These are phyloP conservation scores for Panurus biarmicus DNA, from an alignment of 2,113 vertebrate genomes.

Conservation along the genomic window DNA sequence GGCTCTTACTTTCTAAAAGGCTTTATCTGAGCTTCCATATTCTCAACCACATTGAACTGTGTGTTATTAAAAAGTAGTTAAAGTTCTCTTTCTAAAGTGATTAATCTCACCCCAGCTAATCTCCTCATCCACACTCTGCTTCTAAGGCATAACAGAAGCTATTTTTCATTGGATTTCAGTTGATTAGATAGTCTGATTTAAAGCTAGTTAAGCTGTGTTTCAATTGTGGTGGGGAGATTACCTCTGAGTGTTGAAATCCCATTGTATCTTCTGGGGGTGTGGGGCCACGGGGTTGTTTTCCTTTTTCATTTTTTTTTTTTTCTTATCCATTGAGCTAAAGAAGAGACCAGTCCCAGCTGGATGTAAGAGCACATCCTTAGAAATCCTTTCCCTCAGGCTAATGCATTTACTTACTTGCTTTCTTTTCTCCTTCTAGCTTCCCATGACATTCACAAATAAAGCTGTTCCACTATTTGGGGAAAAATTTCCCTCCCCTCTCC, in stretches of 20 bases:
- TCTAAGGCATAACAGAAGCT: slow-evolving; percentile 62
- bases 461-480: slow-evolving; percentile 6
- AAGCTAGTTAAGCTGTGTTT: slow-evolving; percentile 49
- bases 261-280: slow-evolving; percentile 6
- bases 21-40: slow-evolving; percentile 33
- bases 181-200: slow-evolving; percentile 62
- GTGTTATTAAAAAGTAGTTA: slow-evolving; percentile 71
- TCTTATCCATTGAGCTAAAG: slow-evolving; percentile 3
- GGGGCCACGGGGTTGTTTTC: background rate
- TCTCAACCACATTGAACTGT: slow-evolving; percentile 43
- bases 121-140: slow-evolving; percentile 58
- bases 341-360: slow-evolving; percentile 37
- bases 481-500: background rate
- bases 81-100: slow-evolving; percentile 70
- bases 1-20: background rate
- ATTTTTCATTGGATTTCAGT: slow-evolving; percentile 65
- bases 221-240: slow-evolving; percentile 48
- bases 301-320: background rate
- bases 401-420: slow-evolving; percentile 19
- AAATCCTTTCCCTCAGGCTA: slow-evolving; percentile 45
- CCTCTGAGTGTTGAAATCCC: slow-evolving; percentile 40
- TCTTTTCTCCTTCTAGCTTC: slow-evolving; percentile 36
- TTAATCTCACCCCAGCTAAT: slow-evolving; percentile 71
- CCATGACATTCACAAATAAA: slow-evolving; percentile 52
- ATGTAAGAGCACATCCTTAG: slow-evolving; percentile 30